Base-by-base conservation (phyloP, 2,888 invertebrate species). In the Octodonta nipae region DNA sequence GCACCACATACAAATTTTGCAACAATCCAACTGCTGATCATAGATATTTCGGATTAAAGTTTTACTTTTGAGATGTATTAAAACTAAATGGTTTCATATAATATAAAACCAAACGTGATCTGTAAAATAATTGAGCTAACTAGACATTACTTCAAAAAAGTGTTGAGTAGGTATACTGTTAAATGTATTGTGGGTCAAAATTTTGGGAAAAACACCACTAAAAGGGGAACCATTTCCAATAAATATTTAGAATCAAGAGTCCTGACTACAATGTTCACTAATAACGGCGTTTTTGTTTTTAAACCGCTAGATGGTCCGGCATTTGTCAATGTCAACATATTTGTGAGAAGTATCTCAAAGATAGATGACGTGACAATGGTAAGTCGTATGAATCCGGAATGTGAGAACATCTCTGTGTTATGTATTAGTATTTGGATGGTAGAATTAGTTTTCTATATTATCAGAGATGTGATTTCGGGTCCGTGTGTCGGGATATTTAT, bases 301-400 rank as follows among this genome's bases (percentile, higher is more conserved):
- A 47, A 55, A 63, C 62, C 61, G 60, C 63, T 47, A 78, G 85
- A 85, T 83, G 91, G 91, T 65, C 88, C 91, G 64, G 87, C 91
- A 66, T 78, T 85, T 70, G 91, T 92, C 68, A 78, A 78, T 73
- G 89, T 92, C 77, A 92, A 92, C 84, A 88, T 92, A 74, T 88
- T 87, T 81, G 85, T 92, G 71, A 75, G 92, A 78, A 92, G 91
- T 84, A 88, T 93, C 75, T 88, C 89, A 73, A 89, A 91, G 78
- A 92, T 92, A 74, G 91, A 92, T 81, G 92, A 92, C 76, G 89
- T 92, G 70, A 91, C 88, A 59, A 92, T 92, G 92, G 92, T 92
- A 85, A 88, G 88, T 87, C 66, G 60, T 55, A 45, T 40, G 43
- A 36, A 36, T 38, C 46, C 49, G 44, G 49, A 51, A 53, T 51